Percentiles rank a stretch among this genome's conserved stretches.
phyloP scores from a whole-genome alignment of 2,113 vertebrate genomes.

The Pristiophorus japonicus region DNA sequence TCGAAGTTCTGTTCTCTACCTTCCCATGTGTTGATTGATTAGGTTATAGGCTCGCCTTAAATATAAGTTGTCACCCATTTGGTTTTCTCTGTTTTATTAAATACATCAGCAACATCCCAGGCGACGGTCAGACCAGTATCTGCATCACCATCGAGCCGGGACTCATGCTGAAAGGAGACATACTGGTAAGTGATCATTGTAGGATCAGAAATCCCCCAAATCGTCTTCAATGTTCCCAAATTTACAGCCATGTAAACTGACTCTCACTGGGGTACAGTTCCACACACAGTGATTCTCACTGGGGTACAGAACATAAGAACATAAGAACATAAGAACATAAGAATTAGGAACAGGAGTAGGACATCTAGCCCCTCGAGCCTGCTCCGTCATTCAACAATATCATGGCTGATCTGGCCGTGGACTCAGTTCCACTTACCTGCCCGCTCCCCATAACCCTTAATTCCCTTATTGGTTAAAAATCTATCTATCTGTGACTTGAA shows the following conservation, averaged over 20 bases:
- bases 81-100: not conserved
- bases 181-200: constrained; percentile 71
- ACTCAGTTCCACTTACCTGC: no score
- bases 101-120: constrained; percentile 80
- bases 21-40: not conserved
- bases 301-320: no score
- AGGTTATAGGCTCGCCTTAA: no score
- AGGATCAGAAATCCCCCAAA: constrained; percentile 40
- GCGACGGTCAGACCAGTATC: constrained; percentile 93
- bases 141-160: constrained; percentile 97
- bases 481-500: no score
- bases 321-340: no score
- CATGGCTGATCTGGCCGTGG: no score
- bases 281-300: not conserved
- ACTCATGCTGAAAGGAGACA: constrained; percentile 91
- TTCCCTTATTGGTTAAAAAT: no score
- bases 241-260: not conserved
- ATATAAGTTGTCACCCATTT: not conserved
- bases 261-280: not conserved
- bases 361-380: no score
- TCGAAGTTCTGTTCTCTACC: not conserved
- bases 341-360: no score
- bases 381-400: no score
- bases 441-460: no score
- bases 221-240: not conserved